Conservation (phyloP, 1,140 invertebrate species). For the Dendrolimus kikuchii region DNA sequence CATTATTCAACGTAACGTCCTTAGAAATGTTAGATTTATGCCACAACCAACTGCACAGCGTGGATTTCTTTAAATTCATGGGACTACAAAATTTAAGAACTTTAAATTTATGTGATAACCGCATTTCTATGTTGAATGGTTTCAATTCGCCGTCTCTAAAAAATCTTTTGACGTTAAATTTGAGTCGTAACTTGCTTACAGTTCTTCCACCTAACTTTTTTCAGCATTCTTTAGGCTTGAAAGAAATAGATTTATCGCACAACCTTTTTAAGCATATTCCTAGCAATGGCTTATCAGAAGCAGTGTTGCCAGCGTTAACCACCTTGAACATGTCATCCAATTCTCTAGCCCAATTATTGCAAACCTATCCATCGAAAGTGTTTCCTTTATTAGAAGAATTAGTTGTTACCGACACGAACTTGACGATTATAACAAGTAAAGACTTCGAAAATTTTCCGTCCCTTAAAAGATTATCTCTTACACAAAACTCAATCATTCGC, state of each 20-base stretch:
- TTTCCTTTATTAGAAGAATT: slow-evolving; percentile 86
- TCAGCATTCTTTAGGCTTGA: slow-evolving; percentile 78
- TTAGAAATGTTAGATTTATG: slow-evolving; percentile 82
- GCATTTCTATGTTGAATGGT: slow-evolving; percentile 82
- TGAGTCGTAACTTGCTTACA: slow-evolving; percentile 83
- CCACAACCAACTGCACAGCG: slow-evolving; percentile 78
- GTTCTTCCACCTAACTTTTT: slow-evolving; percentile 89
- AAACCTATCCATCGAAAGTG: slow-evolving; percentile 75
- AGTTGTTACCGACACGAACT: slow-evolving; percentile 86
- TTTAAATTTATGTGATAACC: slow-evolving; percentile 83
- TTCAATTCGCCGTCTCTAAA: slow-evolving; percentile 83
- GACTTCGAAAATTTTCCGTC: slow-evolving; percentile 91
- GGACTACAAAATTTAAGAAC: slow-evolving; percentile 81
- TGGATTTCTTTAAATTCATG: slow-evolving; percentile 85
- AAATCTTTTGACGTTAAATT: slow-evolving; percentile 79
- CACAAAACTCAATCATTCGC: slow-evolving; percentile 83
- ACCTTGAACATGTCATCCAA: slow-evolving; percentile 89
- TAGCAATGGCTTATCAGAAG: slow-evolving; percentile 82
- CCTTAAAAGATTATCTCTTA: slow-evolving; percentile 82
- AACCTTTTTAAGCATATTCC: slow-evolving; percentile 90
- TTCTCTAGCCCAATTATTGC: slow-evolving; percentile 77
- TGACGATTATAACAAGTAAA: slow-evolving; percentile 88
- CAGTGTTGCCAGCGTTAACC: slow-evolving; percentile 79
- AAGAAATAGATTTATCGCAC: slow-evolving; percentile 83
- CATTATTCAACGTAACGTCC: slow-evolving; percentile 81